These are phyloP conservation scores for Apteryx owenii DNA, from an alignment of 2,113 vertebrate genomes.

Conservation along the genomic window DNA sequence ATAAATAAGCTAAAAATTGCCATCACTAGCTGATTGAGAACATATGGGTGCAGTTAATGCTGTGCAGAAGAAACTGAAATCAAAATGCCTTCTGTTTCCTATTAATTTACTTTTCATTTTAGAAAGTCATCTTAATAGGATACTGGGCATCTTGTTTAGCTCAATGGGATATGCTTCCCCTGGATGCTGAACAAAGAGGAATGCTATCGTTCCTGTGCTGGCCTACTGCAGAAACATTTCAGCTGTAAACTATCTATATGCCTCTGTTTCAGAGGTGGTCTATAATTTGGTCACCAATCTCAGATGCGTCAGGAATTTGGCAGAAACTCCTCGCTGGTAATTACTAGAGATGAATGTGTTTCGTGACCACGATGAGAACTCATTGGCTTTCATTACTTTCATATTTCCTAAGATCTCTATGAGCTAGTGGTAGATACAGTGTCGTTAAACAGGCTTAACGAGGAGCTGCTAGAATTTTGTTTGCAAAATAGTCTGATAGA, in stretches of 20 bases:
- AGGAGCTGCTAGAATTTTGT: background rate
- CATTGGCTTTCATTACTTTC: background rate
- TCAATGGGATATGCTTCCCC: background rate
- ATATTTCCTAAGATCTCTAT: background rate
- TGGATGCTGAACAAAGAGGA: background rate
- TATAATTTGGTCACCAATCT: background rate
- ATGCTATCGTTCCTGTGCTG: background rate
- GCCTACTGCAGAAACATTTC: background rate
- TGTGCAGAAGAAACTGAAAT: background rate
- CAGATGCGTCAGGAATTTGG: background rate
- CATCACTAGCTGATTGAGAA: background rate
- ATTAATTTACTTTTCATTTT: slow-evolving; percentile 44
- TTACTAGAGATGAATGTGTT: background rate
- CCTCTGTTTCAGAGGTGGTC: background rate
- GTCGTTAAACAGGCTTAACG: background rate
- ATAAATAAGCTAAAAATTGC: slow-evolving; percentile 2
- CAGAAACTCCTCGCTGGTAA: background rate
- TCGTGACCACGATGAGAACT: background rate
- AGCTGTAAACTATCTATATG: background rate
- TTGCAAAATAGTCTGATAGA: slow-evolving; percentile 4
- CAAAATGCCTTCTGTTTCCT: slow-evolving; percentile 36
- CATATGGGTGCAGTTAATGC: slow-evolving; percentile 7
- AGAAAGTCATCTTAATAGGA: slow-evolving; percentile 33
- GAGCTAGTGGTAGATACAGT: background rate
- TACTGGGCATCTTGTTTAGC: background rate